phyloP scores from a whole-genome alignment of 2,113 vertebrate species.

The Merops nubicus region DNA sequence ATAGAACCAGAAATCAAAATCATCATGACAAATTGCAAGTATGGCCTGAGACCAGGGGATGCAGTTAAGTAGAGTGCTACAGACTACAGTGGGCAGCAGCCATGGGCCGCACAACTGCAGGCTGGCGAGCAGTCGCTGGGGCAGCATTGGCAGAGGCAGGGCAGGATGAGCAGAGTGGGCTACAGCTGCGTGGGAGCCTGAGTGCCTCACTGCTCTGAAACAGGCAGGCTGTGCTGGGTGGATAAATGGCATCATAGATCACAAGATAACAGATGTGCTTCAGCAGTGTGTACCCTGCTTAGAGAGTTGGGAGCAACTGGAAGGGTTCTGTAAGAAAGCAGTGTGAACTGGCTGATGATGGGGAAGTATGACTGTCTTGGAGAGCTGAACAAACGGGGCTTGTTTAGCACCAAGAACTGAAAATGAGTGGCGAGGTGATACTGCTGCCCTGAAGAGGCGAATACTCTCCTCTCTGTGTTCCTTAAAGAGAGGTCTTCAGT shows the following conservation, averaged over 20 bases:
- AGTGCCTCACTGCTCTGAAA: not conserved
- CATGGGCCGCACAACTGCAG: rapidly evolving
- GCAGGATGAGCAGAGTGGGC: not conserved
- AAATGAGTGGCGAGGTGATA: not conserved
- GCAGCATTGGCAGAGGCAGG: not conserved
- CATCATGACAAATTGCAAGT: not conserved
- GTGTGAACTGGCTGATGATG: not conserved
- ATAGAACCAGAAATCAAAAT: not conserved
- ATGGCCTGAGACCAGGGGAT: not conserved
- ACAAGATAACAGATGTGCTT: not conserved
- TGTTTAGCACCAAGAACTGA: not conserved
- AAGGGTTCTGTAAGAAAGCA: not conserved
- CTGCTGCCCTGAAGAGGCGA: not conserved
- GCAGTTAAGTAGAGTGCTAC: not conserved
- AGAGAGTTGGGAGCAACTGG: not conserved
- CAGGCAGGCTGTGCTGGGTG: not conserved
- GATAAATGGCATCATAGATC: not conserved
- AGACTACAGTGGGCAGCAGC: rapidly evolving
- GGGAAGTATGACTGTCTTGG: rapidly evolving
- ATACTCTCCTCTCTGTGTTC: not conserved
- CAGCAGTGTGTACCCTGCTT: not conserved
- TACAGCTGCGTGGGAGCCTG: not conserved
- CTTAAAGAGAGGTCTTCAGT: not conserved
- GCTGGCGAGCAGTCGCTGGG: not conserved
- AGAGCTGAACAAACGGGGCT: not conserved